Conservation (phyloP, 2,113 vertebrate genomes). For the Emydura subglobosa region DNA sequence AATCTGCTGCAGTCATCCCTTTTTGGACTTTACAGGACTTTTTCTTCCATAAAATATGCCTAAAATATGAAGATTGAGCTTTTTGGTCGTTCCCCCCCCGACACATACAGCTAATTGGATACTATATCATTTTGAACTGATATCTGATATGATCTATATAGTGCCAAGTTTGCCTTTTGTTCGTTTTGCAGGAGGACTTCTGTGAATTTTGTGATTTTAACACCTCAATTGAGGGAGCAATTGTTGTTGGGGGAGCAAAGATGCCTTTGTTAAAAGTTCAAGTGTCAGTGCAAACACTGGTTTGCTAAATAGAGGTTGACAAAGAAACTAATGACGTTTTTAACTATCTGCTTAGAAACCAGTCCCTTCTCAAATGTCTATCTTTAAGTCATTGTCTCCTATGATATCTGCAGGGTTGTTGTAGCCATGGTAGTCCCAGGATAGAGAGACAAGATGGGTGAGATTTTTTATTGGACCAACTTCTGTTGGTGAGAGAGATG, state of each 20-base stretch:
- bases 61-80: not conserved
- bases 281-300: not conserved
- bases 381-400: constrained; percentile 1
- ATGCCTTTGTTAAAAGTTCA: too few species aligned
- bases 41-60: not conserved
- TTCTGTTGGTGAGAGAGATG: not conserved
- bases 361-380: not conserved
- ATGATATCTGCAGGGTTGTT: not conserved
- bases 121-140: not conserved
- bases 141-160: not conserved
- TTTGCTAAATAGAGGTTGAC: not conserved
- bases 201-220: not conserved
- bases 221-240: not conserved
- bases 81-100: not conserved
- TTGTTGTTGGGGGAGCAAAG: not conserved
- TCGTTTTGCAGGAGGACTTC: not conserved
- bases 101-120: fast-evolving
- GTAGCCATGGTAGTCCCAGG: not conserved
- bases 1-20: not conserved
- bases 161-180: not conserved
- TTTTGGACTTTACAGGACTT: not conserved
- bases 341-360: not conserved
- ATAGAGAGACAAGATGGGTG: not conserved
- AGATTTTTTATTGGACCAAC: not conserved
- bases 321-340: not conserved